Base-by-base conservation (phyloP, 1,140 invertebrate genomes). In the Papilio machaon region DNA sequence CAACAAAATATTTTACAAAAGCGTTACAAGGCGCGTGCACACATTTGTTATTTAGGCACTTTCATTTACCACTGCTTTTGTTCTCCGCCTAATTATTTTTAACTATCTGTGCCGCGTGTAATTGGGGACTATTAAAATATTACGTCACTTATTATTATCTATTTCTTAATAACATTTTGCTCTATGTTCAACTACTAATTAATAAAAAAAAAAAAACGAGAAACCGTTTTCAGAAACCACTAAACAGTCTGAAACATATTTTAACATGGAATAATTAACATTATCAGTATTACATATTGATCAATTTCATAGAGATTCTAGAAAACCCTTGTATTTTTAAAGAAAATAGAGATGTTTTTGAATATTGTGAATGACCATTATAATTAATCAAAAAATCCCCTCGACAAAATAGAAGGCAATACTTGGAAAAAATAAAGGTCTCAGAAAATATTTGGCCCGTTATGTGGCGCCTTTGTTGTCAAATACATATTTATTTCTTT, bases 401-500 rank as follows among this genome's bases (percentile, higher is more conserved):
- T 58, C 54, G 17, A 58, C 54, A 10, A 58, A 64, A 64, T 60
- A 35, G 5, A 30, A 23, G 23, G 60, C 60, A 64, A 30, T 64
- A 64, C 60, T 64, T 19, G 60, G 23, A 30, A 30, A 30, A 30
- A 64, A 70, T 70, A 70, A 67, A 38, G 64, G 30, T 70, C 2
- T 30, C 64, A 38, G 64, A 30, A 64, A 64, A 70, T 35, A 70
- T 70, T 70, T 35, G 6, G 13, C 30, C 11, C 13, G 30, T 70
- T 35, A 35, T 30, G 30, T 15, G 64, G 23, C 23, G 64, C 30
- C 64, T 70, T 70, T 70, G 64, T 70, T 70, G 64, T 70, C 64
- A 70, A 70, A 70, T 70, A 70, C 64, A 70, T 70, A 70, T 35
- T 70, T 35, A 70, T 35, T 35, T 70, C 64, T 70, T 70, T 70